A percentile compares a stretch with the other conserved stretches of the same genome.
These are phyloP conservation scores for Bryconaethiops microstoma DNA, from an alignment of 2,797 vertebrate species.

Conservation along the genomic window DNA sequence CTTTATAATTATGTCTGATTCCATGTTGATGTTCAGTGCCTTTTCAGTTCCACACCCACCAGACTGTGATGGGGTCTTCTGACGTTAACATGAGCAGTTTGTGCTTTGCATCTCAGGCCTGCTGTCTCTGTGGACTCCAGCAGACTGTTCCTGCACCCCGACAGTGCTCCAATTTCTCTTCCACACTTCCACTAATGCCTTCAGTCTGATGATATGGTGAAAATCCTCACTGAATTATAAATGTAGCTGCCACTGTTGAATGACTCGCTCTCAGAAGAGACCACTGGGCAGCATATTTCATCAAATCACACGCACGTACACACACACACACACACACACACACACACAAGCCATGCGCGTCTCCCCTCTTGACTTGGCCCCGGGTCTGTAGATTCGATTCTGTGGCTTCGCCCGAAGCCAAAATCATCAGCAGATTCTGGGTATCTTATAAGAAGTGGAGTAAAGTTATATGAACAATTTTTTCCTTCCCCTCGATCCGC, in stretches of 20 bases:
- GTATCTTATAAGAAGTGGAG: slow-evolving; percentile 76
- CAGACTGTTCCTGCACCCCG: slow-evolving; percentile 7
- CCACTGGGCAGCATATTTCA: slow-evolving; percentile 60
- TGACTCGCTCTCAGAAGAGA: slow-evolving; percentile 63
- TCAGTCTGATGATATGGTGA: slow-evolving; percentile 68
- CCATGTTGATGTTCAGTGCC: too few species aligned
- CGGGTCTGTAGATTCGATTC: slow-evolving; percentile 57
- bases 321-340: slow-evolving; percentile 16
- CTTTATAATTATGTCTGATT: too few species aligned
- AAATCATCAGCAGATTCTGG: slow-evolving; percentile 77
- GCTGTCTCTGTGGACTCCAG: slow-evolving; percentile 30
- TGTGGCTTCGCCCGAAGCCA: slow-evolving; percentile 73
- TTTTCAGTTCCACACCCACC: background rate
- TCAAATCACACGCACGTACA: slow-evolving; percentile 51
- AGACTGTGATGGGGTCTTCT: background rate
- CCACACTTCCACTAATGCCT: slow-evolving; percentile 41
- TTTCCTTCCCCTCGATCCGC: slow-evolving; percentile 76
- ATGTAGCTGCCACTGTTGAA: slow-evolving; percentile 52
- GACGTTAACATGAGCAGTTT: background rate
- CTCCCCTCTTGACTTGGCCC: slow-evolving; percentile 46
- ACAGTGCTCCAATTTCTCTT: slow-evolving; percentile 21
- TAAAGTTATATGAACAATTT: slow-evolving; percentile 74
- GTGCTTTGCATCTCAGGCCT: slow-evolving; percentile 11
- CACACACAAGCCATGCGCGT: slow-evolving; percentile 22
- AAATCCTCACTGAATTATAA: slow-evolving; percentile 60